phyloP scores from a whole-genome alignment of 2,888 invertebrate species.

The Acleris cristana region DNA sequence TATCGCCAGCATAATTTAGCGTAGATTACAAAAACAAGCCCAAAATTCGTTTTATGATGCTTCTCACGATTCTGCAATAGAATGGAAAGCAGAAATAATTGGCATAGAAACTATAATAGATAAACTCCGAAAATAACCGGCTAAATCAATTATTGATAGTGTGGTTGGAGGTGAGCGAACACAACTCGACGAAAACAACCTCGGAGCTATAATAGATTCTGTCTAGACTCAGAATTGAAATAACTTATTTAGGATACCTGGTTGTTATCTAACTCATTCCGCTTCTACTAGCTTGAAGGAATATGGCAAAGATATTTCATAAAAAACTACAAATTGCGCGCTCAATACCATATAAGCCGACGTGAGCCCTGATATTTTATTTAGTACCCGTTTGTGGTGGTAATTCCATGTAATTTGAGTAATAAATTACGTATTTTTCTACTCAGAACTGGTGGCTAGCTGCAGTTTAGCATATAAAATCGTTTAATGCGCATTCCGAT shows the following conservation, averaged over 20 bases:
- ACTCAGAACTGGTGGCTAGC: too few species aligned
- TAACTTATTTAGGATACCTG: too few species aligned
- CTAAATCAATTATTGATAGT: constrained; percentile 14
- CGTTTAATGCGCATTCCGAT: not conserved
- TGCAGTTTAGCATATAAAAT: not conserved
- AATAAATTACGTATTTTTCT: too few species aligned
- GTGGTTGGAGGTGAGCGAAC: constrained; percentile 13
- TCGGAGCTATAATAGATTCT: too few species aligned
- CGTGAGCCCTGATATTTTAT: too few species aligned
- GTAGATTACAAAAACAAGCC: constrained; percentile 9
- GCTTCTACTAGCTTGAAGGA: too few species aligned
- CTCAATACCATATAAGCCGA: too few species aligned
- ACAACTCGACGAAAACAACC: not conserved
- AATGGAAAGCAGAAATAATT: constrained; percentile 23
- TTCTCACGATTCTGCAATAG: constrained; percentile 5
- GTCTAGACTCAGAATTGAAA: too few species aligned
- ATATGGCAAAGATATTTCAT: too few species aligned
- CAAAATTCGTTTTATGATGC: constrained; percentile 9
- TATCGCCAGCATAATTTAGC: too few species aligned
- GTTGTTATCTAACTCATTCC: too few species aligned
- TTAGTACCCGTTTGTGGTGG: not conserved
- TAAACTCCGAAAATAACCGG: constrained; percentile 1
- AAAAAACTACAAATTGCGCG: too few species aligned
- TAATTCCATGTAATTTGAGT: not conserved
- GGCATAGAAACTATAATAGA: not conserved